These are phyloP conservation scores for Syrrhaptes paradoxus DNA, from an alignment of 2,113 vertebrate genomes.

Conservation along the genomic window DNA sequence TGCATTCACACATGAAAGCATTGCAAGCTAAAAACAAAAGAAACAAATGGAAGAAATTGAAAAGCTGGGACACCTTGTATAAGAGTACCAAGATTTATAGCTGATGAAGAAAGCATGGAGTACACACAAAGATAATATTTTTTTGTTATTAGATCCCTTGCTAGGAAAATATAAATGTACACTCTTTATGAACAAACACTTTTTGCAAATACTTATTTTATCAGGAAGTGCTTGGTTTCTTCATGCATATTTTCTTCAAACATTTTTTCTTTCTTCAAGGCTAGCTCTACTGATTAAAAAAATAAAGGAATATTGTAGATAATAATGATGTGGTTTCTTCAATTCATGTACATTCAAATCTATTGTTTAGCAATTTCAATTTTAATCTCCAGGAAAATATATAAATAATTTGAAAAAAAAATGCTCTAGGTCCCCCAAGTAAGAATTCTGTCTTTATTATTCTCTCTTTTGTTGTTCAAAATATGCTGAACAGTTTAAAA, in stretches of 20 bases:
- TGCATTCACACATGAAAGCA: neutral
- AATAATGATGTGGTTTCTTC: neutral
- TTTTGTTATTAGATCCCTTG: neutral
- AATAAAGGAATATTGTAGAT: neutral
- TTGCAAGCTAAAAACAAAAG: neutral
- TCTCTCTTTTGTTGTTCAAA: neutral
- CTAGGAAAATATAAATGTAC: neutral
- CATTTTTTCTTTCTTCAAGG: neutral
- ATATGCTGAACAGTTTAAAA: neutral
- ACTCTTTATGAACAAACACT: neutral
- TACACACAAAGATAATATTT: neutral
- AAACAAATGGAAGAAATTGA: neutral
- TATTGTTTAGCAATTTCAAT: neutral
- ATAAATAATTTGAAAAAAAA: neutral
- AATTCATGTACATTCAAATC: neutral
- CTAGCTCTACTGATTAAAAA: neutral
- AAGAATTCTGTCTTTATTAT: neutral
- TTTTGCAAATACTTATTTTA: neutral
- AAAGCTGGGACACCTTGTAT: neutral
- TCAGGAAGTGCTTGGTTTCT: neutral
- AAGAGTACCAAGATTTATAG: neutral
- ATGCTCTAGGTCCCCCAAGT: neutral
- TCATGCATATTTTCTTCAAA: neutral
- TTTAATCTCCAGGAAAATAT: neutral
- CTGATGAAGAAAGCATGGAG: neutral